Conservation (phyloP, 2,797 vertebrate genomes). For the Scolopax bukidnonensis region DNA sequence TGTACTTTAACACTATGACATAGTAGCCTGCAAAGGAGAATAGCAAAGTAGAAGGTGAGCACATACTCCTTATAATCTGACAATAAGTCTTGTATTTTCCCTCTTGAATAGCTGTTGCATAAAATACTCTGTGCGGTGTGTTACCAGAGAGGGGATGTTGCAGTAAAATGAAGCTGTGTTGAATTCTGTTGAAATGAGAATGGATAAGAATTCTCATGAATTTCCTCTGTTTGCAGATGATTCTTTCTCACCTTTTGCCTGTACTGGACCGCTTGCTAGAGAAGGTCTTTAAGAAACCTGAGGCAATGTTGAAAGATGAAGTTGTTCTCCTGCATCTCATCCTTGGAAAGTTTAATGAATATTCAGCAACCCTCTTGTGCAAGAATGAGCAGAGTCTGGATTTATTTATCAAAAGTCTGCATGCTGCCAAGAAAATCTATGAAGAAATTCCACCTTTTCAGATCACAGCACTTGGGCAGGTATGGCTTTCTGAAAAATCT, state of each 20-base stretch:
- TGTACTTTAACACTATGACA: background rate
- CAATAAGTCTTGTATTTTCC: background rate
- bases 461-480: conserved; percentile 89
- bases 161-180: background rate
- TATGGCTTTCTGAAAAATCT: conserved; percentile 51
- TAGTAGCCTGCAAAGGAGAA: background rate
- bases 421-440: conserved; percentile 72
- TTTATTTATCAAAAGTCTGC: conserved; percentile 85
- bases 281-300: conserved; percentile 77
- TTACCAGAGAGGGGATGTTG: background rate
- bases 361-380: conserved; percentile 84
- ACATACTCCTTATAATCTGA: background rate
- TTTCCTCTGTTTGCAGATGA: conserved; percentile 71
- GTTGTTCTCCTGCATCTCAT: conserved; percentile 81
- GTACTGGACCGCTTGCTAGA: conserved; percentile 83
- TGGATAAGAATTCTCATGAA: background rate
- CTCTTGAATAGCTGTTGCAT: background rate
- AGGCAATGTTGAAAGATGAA: conserved; percentile 82
- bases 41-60: background rate
- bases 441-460: conserved; percentile 81
- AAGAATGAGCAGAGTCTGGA: conserved; percentile 83
- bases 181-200: background rate
- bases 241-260: conserved; percentile 84
- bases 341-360: conserved; percentile 86
- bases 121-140: background rate